phyloP scores from a whole-genome alignment of 2,888 invertebrate genomes.

The Suillia variegata region DNA sequence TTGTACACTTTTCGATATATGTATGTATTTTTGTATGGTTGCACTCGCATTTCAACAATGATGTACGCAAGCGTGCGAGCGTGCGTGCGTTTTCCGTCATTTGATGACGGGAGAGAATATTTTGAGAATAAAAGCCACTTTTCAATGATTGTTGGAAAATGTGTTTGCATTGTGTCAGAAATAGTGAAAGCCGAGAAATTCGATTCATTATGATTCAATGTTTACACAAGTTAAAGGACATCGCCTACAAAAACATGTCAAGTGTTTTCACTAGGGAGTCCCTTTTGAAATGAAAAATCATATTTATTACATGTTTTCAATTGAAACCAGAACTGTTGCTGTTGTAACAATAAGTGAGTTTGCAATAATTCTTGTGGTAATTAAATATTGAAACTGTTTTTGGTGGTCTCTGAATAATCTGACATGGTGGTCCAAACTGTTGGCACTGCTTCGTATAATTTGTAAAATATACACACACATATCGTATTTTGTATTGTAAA shows the following conservation, averaged over 20 bases:
- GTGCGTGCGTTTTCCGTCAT: conserved; percentile 2
- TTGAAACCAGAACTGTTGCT: neutral
- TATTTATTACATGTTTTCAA: conserved; percentile 10
- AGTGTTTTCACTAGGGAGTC: conserved; percentile 29
- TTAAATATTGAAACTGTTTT: neutral
- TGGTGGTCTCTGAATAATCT: neutral
- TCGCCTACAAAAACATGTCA: conserved; percentile 33
- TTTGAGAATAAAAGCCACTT: conserved; percentile 7
- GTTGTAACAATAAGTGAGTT: conserved; percentile 14
- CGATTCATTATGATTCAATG: conserved; percentile 3
- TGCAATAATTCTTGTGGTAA: conserved; percentile 19
- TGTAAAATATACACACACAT: too few species aligned
- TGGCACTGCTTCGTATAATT: neutral
- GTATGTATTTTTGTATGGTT: neutral
- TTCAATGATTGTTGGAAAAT: neutral
- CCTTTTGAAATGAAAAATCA: conserved; percentile 1
- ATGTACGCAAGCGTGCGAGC: neutral
- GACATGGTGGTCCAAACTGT: neutral
- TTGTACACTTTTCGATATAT: neutral
- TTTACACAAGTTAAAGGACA: conserved; percentile 16
- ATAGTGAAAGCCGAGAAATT: conserved; percentile 13
- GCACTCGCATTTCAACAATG: neutral
- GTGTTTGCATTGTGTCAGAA: neutral
- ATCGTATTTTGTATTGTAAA: too few species aligned
- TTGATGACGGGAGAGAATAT: conserved; percentile 7